These are phyloP conservation scores for Hippolais icterina DNA, from an alignment of 2,113 vertebrate species.

Conservation along the genomic window DNA sequence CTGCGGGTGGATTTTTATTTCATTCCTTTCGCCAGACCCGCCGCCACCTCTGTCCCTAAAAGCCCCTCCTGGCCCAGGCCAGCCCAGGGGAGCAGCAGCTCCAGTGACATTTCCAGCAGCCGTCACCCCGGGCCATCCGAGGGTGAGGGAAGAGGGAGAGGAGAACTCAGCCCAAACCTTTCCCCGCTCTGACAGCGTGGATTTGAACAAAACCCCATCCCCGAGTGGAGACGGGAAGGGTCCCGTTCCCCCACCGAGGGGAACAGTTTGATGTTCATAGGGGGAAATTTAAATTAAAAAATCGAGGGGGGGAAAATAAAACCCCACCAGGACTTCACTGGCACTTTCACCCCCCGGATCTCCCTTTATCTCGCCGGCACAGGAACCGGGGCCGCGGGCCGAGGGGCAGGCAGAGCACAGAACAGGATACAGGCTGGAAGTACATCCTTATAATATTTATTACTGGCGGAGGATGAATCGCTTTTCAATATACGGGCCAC, in stretches of 20 bases:
- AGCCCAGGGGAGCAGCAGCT: neutral
- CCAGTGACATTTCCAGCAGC: neutral
- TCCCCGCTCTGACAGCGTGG: fast-evolving
- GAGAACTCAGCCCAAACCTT: neutral
- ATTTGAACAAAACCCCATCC: neutral
- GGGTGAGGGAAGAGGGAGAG: neutral
- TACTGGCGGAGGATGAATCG: conserved; percentile 59
- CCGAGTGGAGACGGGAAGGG: neutral
- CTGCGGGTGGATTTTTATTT: no score
- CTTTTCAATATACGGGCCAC: conserved; percentile 28
- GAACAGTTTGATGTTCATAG: neutral
- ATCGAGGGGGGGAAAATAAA: fast-evolving
- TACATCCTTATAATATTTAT: conserved; percentile 50
- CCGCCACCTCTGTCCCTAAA: neutral
- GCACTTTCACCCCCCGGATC: neutral
- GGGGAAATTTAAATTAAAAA: neutral
- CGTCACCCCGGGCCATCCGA: neutral
- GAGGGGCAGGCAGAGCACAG: neutral
- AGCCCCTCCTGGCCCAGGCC: neutral
- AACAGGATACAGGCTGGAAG: conserved; percentile 52
- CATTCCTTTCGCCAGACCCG: neutral
- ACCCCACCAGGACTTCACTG: fast-evolving
- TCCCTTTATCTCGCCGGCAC: neutral
- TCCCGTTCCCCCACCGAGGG: fast-evolving
- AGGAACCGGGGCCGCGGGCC: neutral